Base-by-base conservation (phyloP, 2,797 vertebrate species). In the Neomorphus geoffroyi region DNA sequence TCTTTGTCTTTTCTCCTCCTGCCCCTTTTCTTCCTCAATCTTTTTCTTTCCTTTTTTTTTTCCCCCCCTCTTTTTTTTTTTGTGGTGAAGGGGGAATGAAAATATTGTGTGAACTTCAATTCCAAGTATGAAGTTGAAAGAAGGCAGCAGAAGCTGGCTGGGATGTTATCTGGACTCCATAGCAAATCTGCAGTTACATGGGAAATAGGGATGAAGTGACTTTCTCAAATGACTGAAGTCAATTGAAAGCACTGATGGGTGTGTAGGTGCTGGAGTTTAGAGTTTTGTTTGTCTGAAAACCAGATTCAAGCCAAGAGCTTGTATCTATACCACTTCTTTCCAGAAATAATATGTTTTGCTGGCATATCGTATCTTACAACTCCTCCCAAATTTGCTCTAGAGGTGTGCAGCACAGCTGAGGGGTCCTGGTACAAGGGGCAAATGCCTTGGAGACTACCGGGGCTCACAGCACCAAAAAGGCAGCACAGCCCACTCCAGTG, bases 81-180 rank as follows among this genome's bases (percentile, higher is more conserved):
- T 51, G 37, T 41, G 8, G 7, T 12, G 3, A 6, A n/a, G n/a
- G 24, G 30, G 32, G 11, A 21, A 30, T 28, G 50, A 90, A 96
- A 92, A 92, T 74, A 92, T 48, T 84, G 41, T 46, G 35, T 60
- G 88, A 95, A 87, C 35, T 97, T 89, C 23, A 85, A 57, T 93
- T 92, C 35, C 28, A 69, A 65, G 57, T 23, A 30, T 26, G 73
- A 96, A 91, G 78, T 61, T 85, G 67, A 72, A 88, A 81, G 58
- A 53, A 74, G 71, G 14, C 23, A 27, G 57, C 57, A 73, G 81
- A 77, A 77, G 45, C 56, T 75, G 71, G 13, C 51, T 22, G 28
- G 23, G n/a, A 15, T 57, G 64, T 53, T 62, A 15, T 21, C 84
- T 35, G n/a, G 39, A 18, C 48, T 28, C 46, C 56, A 18, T 6